Evolutionary conservation across 1,140 invertebrate genomes (phyloP).

Genomic region (Pantala flavescens): DNA sequence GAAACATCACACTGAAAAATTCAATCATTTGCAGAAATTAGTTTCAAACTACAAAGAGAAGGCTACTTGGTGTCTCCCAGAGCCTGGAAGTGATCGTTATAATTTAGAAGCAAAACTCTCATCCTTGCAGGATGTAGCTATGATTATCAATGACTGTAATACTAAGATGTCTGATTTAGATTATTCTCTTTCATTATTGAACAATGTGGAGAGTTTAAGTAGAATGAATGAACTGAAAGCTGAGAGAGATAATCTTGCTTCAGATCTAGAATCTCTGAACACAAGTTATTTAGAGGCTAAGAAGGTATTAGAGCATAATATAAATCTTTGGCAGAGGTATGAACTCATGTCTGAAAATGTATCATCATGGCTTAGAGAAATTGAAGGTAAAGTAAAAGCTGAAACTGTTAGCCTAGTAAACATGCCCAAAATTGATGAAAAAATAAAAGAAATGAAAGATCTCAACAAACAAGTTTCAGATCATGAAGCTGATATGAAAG

Average conservation of each 20-base stretch:
- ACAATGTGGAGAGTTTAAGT: slow-evolving; percentile 54
- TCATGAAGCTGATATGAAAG: slow-evolving; percentile 53
- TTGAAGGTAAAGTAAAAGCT: slow-evolving; percentile 63
- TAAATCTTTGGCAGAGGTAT: slow-evolving; percentile 69
- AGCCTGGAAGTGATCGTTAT: slow-evolving; percentile 76
- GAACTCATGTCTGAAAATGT: slow-evolving; percentile 65
- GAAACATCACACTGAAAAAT: slow-evolving; percentile 78
- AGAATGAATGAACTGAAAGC: slow-evolving; percentile 48
- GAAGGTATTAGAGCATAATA: slow-evolving; percentile 54
- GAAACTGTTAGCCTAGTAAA: slow-evolving; percentile 58
- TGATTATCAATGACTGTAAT: slow-evolving; percentile 57
- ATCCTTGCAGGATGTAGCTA: slow-evolving; percentile 65
- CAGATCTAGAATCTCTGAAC: slow-evolving; percentile 57
- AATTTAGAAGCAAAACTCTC: slow-evolving; percentile 85
- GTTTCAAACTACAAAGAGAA: slow-evolving; percentile 75
- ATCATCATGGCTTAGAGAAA: slow-evolving; percentile 73
- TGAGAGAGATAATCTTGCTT: slow-evolving; percentile 51
- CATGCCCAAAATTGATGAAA: slow-evolving; percentile 54
- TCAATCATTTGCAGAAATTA: slow-evolving; percentile 65
- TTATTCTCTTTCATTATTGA: slow-evolving; percentile 52
- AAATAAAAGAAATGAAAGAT: slow-evolving; percentile 54
- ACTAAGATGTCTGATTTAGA: slow-evolving; percentile 52
- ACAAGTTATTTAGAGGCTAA: slow-evolving; percentile 57
- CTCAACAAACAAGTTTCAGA: slow-evolving; percentile 51
- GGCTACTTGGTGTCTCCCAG: slow-evolving; percentile 81